phyloP scores from a whole-genome alignment of 2,888 invertebrate species.

The Allophyes oxyacanthae region DNA sequence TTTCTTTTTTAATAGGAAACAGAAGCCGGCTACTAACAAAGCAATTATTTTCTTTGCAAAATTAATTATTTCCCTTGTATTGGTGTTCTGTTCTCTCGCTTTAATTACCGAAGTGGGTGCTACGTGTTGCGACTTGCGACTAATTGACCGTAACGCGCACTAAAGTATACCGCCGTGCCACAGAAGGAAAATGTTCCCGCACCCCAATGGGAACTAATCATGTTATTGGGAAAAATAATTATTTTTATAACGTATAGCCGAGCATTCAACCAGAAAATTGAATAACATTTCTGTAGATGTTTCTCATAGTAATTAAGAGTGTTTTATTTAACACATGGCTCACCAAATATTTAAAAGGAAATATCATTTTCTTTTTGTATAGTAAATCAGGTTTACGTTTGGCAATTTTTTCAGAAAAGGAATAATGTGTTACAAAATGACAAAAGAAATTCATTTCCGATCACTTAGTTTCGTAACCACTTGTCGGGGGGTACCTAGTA shows the following conservation, averaged over 20 bases:
- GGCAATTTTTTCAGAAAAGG: too few relatives aligned
- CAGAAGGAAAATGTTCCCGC: constrained; percentile 39
- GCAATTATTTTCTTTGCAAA: constrained; percentile 65
- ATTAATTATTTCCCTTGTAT: constrained; percentile 68
- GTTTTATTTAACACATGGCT: constrained; percentile 11
- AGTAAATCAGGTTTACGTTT: too few relatives aligned
- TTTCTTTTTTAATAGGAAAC: constrained; percentile 47
- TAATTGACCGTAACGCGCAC: constrained; percentile 62
- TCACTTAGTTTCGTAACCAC: too few relatives aligned
- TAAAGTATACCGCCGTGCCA: constrained; percentile 53
- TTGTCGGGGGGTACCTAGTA: too few relatives aligned
- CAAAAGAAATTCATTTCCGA: too few relatives aligned
- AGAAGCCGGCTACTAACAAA: constrained; percentile 58
- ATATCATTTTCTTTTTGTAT: background rate
- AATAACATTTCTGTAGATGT: constrained; percentile 20
- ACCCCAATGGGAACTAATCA: constrained; percentile 45
- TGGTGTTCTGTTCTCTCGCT: constrained; percentile 58
- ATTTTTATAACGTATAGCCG: constrained; percentile 42
- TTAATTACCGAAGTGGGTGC: constrained; percentile 66
- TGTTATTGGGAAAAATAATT: constrained; percentile 50
- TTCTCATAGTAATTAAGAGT: constrained; percentile 14
- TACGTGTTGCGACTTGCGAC: constrained; percentile 64
- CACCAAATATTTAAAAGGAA: constrained; percentile 11
- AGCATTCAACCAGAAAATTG: constrained; percentile 44
- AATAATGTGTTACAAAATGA: too few relatives aligned